phyloP scores from a whole-genome alignment of 2,113 vertebrate species.

The Campylomormyrus tamandua region DNA sequence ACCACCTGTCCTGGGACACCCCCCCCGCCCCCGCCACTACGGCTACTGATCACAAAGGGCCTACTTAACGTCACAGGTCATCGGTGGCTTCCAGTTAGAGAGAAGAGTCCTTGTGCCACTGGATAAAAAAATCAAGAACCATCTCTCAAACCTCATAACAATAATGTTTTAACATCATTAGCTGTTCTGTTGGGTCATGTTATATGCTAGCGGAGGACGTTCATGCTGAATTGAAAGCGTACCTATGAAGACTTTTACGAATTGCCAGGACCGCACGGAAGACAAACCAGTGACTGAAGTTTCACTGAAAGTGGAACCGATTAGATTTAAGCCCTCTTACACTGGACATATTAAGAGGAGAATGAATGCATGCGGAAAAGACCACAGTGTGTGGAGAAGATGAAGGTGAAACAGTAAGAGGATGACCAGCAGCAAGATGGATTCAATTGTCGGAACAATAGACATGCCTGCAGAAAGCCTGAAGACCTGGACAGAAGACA shows the following conservation, averaged over 20 bases:
- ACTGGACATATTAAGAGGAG: not conserved
- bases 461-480: not conserved
- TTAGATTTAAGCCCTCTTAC: not conserved
- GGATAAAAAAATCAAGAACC: not conserved
- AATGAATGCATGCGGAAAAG: not conserved
- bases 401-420: not conserved
- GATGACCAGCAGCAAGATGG: not conserved
- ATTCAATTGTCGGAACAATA: not conserved
- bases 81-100: not conserved
- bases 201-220: not conserved
- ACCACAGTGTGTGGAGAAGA: not conserved
- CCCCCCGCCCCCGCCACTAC: not conserved
- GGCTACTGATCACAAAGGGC: constrained; percentile 22
- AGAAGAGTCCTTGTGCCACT: not conserved
- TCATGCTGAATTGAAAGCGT: not conserved
- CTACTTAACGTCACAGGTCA: not conserved
- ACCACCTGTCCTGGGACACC: not conserved
- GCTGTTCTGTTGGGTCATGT: not conserved
- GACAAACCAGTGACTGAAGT: not conserved
- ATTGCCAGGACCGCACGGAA: not conserved
- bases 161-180: not conserved
- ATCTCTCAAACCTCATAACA: not conserved
- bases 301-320: not conserved
- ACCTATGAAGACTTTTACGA: not conserved
- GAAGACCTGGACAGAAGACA: not conserved